A percentile compares a stretch with the other conserved stretches of the same genome.
Conservation (phyloP, 2,113 vertebrate species). For the Abramis brama region DNA sequence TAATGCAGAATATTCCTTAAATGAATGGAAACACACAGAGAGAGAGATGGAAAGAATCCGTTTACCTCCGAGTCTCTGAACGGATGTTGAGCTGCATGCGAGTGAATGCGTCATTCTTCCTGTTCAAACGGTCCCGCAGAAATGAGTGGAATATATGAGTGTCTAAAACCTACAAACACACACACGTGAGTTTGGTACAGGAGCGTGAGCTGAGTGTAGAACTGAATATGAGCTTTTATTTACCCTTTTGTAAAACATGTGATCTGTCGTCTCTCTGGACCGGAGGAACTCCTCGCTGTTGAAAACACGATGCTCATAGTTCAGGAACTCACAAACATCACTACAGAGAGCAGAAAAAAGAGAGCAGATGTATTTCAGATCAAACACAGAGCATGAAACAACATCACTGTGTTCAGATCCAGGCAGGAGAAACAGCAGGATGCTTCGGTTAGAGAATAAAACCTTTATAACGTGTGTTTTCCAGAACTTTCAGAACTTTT, state of each 20-base stretch:
- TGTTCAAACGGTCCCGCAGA: conserved; percentile 90
- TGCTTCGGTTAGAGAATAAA: background rate
- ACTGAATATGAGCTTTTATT: background rate
- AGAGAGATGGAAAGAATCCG: background rate
- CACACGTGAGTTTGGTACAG: background rate
- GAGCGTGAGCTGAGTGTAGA: background rate
- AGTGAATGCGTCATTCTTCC: conserved; percentile 86
- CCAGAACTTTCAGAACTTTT: no score
- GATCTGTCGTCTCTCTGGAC: conserved; percentile 80
- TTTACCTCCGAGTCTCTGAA: conserved; percentile 82
- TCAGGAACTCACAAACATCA: conserved; percentile 90
- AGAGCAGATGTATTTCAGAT: background rate
- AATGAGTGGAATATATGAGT: conserved; percentile 96
- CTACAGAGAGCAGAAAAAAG: conserved; percentile 65
- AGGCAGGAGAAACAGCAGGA: background rate
- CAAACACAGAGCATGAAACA: background rate
- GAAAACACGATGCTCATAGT: conserved; percentile 93
- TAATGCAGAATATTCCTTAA: background rate
- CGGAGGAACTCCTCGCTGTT: conserved; percentile 96
- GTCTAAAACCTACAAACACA: conserved; percentile 83
- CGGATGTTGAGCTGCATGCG: conserved; percentile 83
- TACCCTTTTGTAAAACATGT: conserved; percentile 91
- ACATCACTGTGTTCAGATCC: background rate
- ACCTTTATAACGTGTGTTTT: background rate
- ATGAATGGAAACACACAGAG: background rate